These are phyloP conservation scores for Heliconius hortense DNA, from an alignment of 2,888 invertebrate genomes.

Conservation along the genomic window DNA sequence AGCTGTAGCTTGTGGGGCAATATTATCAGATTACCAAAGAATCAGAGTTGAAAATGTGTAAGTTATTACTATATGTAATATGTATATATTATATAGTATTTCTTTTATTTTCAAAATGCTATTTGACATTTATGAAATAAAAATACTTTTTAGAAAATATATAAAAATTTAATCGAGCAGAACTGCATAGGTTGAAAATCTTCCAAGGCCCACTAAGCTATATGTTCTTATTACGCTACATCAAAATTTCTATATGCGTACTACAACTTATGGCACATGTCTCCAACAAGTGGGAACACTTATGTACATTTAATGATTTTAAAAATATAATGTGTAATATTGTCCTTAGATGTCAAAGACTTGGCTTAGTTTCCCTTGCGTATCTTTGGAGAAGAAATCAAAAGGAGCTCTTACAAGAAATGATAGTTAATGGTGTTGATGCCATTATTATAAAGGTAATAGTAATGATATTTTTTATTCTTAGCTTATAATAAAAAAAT, in stretches of 20 bases:
- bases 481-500: background rate
- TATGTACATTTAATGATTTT: background rate
- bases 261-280: background rate
- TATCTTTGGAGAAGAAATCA: slow-evolving; percentile 99
- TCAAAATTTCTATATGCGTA: background rate
- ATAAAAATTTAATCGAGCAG: background rate
- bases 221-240: too few species aligned
- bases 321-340: background rate
- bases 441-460: slow-evolving; percentile 97
- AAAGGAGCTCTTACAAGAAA: slow-evolving; percentile 95
- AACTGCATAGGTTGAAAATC: too few species aligned
- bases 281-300: background rate
- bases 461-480: background rate
- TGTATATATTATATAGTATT: background rate
- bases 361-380: slow-evolving; percentile 93
- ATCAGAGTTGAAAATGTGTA: slow-evolving; percentile 98
- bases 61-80: slow-evolving; percentile 67
- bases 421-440: slow-evolving; percentile 95
- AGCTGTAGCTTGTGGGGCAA: slow-evolving; percentile 98
- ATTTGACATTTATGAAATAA: background rate
- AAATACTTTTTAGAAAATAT: background rate
- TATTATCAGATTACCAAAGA: slow-evolving; percentile 99
- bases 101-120: background rate
- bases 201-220: background rate
- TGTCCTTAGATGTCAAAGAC: slow-evolving; percentile 89